These are phyloP conservation scores for Caenorhabditis plicata DNA, from an alignment of 2,888 invertebrate species.

Conservation along the genomic window DNA sequence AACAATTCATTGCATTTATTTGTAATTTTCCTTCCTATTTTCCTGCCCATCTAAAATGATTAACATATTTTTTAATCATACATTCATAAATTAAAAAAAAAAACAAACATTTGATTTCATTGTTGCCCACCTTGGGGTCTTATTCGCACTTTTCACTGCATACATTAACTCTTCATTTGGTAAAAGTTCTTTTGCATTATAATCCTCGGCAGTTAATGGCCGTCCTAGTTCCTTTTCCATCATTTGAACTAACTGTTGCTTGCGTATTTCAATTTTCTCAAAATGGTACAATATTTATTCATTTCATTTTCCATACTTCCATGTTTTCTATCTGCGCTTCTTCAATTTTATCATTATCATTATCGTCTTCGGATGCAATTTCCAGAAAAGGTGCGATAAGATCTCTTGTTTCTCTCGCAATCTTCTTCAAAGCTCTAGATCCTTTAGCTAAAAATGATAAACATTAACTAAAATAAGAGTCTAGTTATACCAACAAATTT, in stretches of 20 bases:
- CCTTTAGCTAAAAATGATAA: conserved; percentile 23
- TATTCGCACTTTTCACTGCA: no score
- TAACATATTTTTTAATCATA: no score
- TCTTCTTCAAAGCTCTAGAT: conserved; percentile 27
- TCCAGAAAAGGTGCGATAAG: conserved; percentile 38
- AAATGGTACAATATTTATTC: no score
- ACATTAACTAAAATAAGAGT: no score
- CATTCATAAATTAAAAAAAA: no score
- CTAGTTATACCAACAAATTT: conserved; percentile 53
- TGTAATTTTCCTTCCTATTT: conserved; percentile 39
- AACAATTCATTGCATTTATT: conserved; percentile 55
- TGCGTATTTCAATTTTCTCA: conserved; percentile 18
- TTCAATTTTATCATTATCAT: conserved; percentile 9
- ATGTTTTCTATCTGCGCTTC: conserved; percentile 16
- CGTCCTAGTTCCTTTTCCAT: conserved; percentile 30
- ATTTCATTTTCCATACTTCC: no score
- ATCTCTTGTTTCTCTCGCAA: conserved; percentile 22
- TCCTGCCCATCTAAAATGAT: conserved; percentile 28
- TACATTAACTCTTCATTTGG: conserved; percentile 11
- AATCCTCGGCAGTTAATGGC: conserved; percentile 15
- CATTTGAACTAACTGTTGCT: conserved; percentile 15
- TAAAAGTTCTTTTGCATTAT: conserved; percentile 8
- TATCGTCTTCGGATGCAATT: conserved; percentile 19
- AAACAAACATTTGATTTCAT: no score
- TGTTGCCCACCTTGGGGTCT: no score